Evolutionary conservation across 1,140 invertebrate species (phyloP).

Genomic region (Laupala kohalensis): DNA sequence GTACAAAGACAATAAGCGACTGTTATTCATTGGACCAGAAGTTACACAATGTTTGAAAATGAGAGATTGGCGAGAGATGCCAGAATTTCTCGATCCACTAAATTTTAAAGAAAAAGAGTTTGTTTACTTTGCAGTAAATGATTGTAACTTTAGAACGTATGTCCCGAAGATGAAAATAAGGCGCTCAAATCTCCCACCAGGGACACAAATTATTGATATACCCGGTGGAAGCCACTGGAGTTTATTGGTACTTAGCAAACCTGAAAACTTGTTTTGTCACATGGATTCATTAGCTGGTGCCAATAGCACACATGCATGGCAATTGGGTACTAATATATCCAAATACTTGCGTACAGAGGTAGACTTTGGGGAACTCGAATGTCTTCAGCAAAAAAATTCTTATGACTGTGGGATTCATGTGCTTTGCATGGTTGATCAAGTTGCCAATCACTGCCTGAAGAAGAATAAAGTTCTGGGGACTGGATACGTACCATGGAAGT

Average conservation of each 20-base stretch:
- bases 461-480: constrained; percentile 31
- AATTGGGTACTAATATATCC: constrained; percentile 39
- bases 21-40: constrained; percentile 73
- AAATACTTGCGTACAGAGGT: constrained; percentile 33
- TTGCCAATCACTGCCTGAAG: constrained; percentile 37
- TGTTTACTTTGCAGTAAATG: constrained; percentile 79
- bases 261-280: constrained; percentile 57
- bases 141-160: too few relatives aligned
- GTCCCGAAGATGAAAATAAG: too few relatives aligned
- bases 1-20: constrained; percentile 43
- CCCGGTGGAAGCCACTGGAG: constrained; percentile 83
- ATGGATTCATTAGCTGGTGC: constrained; percentile 56
- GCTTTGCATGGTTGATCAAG: constrained; percentile 54
- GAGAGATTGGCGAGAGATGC: constrained; percentile 43
- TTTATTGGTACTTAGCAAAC: constrained; percentile 54
- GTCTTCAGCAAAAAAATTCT: constrained; percentile 59
- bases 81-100: constrained; percentile 56
- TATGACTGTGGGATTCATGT: constrained; percentile 74
- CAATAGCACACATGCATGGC: constrained; percentile 40
- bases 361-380: constrained; percentile 35
- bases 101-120: constrained; percentile 49
- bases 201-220: constrained; percentile 41
- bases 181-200: too few relatives aligned
- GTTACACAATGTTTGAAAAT: constrained; percentile 74
- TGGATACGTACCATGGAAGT: constrained; percentile 26